Evolutionary conservation across 2,888 invertebrate genomes (phyloP).

Genomic region (Diadegma fenestrale): DNA sequence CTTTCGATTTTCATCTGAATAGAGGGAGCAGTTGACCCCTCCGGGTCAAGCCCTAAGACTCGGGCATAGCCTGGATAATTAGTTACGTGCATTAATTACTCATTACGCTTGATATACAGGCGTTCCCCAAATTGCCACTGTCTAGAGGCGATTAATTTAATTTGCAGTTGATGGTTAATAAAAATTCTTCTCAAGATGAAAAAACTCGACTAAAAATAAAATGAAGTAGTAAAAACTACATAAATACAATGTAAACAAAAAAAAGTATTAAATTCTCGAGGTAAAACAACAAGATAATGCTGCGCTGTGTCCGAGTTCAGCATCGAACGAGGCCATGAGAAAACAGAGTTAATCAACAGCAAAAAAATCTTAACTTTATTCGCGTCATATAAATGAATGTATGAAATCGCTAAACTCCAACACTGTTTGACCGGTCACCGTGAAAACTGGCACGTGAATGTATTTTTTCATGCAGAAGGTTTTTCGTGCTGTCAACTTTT

Average conservation of each 20-base stretch:
- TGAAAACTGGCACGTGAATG: too few species aligned
- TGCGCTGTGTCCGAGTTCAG: background rate
- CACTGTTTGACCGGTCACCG: too few species aligned
- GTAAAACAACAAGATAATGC: background rate
- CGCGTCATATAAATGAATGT: background rate
- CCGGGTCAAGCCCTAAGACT: background rate
- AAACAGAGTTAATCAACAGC: background rate
- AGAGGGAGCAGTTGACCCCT: slow-evolving; percentile 1
- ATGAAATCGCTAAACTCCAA: too few species aligned
- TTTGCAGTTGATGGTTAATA: background rate
- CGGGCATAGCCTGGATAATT: background rate
- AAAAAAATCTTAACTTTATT: background rate
- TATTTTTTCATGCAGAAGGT: too few species aligned
- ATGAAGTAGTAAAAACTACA: background rate
- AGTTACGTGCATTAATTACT: background rate
- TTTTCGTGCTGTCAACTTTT: too few species aligned
- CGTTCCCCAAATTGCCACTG: background rate
- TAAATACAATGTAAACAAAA: background rate
- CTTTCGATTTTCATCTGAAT: background rate
- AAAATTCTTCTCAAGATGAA: background rate
- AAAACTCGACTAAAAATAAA: background rate
- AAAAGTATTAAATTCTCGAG: background rate
- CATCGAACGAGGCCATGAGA: slow-evolving; percentile 5
- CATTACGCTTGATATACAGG: background rate
- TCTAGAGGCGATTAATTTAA: background rate